A percentile compares a stretch with the other conserved stretches of the same genome.
Conservation (phyloP, 2,888 invertebrate genomes). For the Pristionchus japonicus region DNA sequence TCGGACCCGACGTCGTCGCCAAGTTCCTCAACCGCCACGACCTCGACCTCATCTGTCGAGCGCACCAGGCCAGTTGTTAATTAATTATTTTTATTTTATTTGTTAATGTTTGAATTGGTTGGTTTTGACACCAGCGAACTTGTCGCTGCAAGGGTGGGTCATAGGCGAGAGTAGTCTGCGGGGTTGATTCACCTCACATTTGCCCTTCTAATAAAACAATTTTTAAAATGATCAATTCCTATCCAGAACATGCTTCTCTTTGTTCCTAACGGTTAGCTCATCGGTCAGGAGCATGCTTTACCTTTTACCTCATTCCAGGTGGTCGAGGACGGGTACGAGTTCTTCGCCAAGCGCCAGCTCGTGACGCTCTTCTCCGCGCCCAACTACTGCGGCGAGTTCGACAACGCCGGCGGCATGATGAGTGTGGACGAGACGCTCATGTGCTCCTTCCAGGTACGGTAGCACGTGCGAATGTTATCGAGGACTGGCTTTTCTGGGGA, state of each 20-base stretch:
- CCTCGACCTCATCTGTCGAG: slow-evolving; percentile 95
- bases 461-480: neutral
- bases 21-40: slow-evolving; percentile 96
- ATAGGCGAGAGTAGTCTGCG: neutral
- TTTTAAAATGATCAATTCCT: too few relatives aligned
- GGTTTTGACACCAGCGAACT: neutral
- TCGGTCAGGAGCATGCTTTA: too few relatives aligned
- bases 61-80: slow-evolving; percentile 86
- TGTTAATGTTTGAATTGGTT: neutral
- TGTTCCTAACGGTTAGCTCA: too few relatives aligned
- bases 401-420: slow-evolving; percentile 99
- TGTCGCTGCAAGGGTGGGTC: neutral
- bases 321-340: slow-evolving; percentile 99
- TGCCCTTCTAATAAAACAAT: too few relatives aligned
- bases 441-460: slow-evolving; percentile 96
- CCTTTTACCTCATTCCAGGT: slow-evolving; percentile 74
- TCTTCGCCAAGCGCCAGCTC: slow-evolving; percentile 96
- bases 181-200: too few relatives aligned
- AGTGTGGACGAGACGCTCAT: slow-evolving; percentile 97
- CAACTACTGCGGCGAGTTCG: slow-evolving; percentile 89
- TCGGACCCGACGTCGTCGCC: slow-evolving; percentile 96
- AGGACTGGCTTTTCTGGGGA: neutral
- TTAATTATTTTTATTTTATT: neutral
- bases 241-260: too few relatives aligned
- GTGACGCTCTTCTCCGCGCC: slow-evolving; percentile 99